phyloP scores from a whole-genome alignment of 2,888 invertebrate genomes.

The Ametastegia equiseti region DNA sequence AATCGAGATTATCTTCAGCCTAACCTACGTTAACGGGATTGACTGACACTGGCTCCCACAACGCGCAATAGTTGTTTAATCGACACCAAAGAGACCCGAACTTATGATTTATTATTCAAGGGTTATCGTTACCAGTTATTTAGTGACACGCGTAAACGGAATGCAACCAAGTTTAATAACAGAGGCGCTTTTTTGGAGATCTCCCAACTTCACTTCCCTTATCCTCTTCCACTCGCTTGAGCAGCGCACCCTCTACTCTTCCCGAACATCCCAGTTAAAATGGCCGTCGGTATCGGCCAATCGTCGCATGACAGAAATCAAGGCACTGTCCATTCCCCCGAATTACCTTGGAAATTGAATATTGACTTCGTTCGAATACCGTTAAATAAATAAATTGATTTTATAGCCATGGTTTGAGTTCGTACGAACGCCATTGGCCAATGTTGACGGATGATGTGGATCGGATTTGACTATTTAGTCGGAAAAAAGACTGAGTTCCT shows the following conservation, averaged over 20 bases:
- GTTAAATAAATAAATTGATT: not conserved
- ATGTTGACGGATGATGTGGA: not conserved
- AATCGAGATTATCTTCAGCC: slow-evolving; percentile 34
- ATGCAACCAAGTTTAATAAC: slow-evolving; percentile 47
- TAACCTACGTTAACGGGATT: slow-evolving; percentile 48
- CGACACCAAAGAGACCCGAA: not conserved
- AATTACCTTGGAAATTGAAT: not conserved
- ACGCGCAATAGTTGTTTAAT: slow-evolving; percentile 39
- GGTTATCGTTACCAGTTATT: slow-evolving; percentile 43
- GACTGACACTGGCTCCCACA: slow-evolving; percentile 42
- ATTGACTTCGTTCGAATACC: not conserved
- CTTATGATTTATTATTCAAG: slow-evolving; percentile 12
- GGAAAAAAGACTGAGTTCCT: slow-evolving; percentile 24
- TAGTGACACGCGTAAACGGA: slow-evolving; percentile 44
- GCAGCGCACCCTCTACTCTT: slow-evolving; percentile 50
- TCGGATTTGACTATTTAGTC: slow-evolving; percentile 6
- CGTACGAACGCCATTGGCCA: not conserved
- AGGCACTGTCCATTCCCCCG: not conserved
- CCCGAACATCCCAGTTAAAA: slow-evolving; percentile 49
- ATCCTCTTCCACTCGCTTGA: slow-evolving; percentile 46
- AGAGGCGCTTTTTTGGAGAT: slow-evolving; percentile 37
- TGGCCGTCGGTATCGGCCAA: slow-evolving; percentile 46
- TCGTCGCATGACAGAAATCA: slow-evolving; percentile 31
- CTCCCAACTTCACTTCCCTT: slow-evolving; percentile 49
- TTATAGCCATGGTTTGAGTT: not conserved